Base-by-base conservation (phyloP, 2,888 invertebrate species). In the Cloeon dipterum region DNA sequence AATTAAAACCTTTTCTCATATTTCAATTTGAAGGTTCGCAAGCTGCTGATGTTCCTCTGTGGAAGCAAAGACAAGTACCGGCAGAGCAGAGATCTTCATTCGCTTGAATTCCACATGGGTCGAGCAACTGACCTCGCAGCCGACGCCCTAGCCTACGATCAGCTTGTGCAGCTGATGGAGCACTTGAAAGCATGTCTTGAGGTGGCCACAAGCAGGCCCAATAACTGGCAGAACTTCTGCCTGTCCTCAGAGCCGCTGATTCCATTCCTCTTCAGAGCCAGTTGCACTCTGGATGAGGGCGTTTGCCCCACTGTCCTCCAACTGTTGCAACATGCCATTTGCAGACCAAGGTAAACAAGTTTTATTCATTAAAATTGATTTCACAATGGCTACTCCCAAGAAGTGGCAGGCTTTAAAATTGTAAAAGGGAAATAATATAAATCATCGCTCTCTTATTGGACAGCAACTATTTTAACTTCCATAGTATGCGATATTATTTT, bases 1-100 rank as follows among this genome's bases (percentile, higher is more conserved):
- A n/a, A n/a, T n/a, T n/a, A n/a, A n/a, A n/a, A n/a, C n/a, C n/a
- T n/a, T n/a, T n/a, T n/a, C n/a, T n/a, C n/a, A n/a, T 26, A n/a
- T 20, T 26, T n/a, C 26, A 21, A 10, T n/a, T n/a, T n/a, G n/a
- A n/a, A n/a, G n/a, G n/a, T n/a, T n/a, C 8, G 94, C 37, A 94
- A 94, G 58, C 61, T 96, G 14, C 57, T 96, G 14, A 64, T 94
- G 45, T 78, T 88, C 47, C 75, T 94, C 45, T 91, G 93, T 54
- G 93, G 91, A 17, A 88, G 82, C 38, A 89, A 93, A 51, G 94
- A 96, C 47, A 85, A 86, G 38, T 96, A 96, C 61, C 70, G 94
- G 1, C 83, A 89, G 52, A 62, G 89, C 44, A 70, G 94, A 29
- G 96, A 96, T 63, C 70, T 89, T 11, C 91, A 94, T 58, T 82